These are phyloP conservation scores for Chelidonichthys spinosus DNA, from an alignment of 2,797 vertebrate genomes.

Conservation along the genomic window DNA sequence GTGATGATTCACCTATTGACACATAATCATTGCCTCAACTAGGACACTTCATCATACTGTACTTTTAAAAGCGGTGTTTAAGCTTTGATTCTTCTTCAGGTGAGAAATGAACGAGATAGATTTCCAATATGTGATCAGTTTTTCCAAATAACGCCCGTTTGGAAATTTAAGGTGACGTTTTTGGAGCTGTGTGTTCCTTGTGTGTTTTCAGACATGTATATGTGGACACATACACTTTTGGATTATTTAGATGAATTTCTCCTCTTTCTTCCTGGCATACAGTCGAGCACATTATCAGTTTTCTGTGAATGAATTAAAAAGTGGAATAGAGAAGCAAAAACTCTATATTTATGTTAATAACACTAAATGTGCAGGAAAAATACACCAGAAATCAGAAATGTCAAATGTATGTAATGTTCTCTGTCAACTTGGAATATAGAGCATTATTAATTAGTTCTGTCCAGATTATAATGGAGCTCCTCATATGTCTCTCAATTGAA, in stretches of 20 bases:
- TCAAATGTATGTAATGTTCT: neutral
- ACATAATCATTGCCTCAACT: too few species aligned
- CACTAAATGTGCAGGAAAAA: neutral
- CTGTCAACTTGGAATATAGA: neutral
- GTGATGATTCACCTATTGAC: neutral
- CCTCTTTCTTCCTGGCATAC: neutral
- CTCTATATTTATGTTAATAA: neutral
- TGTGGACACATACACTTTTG: neutral
- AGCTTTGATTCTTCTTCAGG: too few species aligned
- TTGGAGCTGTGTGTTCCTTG: conserved; percentile 1
- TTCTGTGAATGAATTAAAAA: neutral
- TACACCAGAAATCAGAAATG: neutral
- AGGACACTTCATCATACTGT: too few species aligned
- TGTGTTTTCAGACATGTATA: neutral
- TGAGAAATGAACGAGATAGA: too few species aligned
- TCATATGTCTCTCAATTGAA: conserved; percentile 29
- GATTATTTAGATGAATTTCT: neutral
- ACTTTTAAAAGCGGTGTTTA: too few species aligned
- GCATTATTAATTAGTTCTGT: conserved; percentile 12
- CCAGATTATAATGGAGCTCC: conserved; percentile 14
- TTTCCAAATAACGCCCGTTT: too few species aligned
- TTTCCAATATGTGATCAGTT: too few species aligned
- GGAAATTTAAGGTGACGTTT: too few species aligned
- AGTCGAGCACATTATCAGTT: neutral
- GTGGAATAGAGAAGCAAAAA: neutral